phyloP scores from a whole-genome alignment of 1,140 invertebrate species.

The Pogonomyrmex barbatus region DNA sequence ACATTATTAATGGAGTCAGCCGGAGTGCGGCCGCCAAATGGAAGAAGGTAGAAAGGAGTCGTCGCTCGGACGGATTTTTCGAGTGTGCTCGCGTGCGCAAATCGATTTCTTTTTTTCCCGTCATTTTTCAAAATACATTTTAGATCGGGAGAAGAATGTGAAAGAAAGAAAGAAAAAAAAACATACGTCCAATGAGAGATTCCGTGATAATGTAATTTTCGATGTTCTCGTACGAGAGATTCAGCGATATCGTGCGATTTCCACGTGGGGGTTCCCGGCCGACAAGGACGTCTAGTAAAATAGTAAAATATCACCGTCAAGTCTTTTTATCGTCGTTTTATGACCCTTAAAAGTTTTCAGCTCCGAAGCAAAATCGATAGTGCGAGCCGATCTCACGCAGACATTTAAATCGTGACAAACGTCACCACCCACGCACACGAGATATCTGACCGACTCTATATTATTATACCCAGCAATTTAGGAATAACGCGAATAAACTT shows the following conservation, averaged over 20 bases:
- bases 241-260: conserved; percentile 2
- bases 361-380: conserved; percentile 63
- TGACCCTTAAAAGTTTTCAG: conserved; percentile 71
- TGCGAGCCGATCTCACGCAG: conserved; percentile 70
- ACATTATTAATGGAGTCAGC: conserved; percentile 65
- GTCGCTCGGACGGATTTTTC: conserved; percentile 40
- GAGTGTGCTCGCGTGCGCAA: neutral
- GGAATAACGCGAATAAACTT: conserved; percentile 70
- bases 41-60: conserved; percentile 52
- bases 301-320: conserved; percentile 73
- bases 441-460: conserved; percentile 68
- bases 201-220: conserved; percentile 44
- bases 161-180: neutral
- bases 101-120: conserved; percentile 10
- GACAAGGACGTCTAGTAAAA: conserved; percentile 72
- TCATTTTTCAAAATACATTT: conserved; percentile 38
- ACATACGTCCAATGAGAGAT: neutral
- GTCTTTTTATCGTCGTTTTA: conserved; percentile 73
- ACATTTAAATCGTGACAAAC: conserved; percentile 76
- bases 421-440: conserved; percentile 71
- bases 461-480: conserved; percentile 70
- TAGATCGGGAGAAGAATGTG: neutral
- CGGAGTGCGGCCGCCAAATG: conserved; percentile 32
- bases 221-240: neutral
- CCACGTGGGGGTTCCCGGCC: conserved; percentile 69